Evolutionary conservation across 2,113 vertebrate species (phyloP).

Genomic region (Pteronura brasiliensis): DNA sequence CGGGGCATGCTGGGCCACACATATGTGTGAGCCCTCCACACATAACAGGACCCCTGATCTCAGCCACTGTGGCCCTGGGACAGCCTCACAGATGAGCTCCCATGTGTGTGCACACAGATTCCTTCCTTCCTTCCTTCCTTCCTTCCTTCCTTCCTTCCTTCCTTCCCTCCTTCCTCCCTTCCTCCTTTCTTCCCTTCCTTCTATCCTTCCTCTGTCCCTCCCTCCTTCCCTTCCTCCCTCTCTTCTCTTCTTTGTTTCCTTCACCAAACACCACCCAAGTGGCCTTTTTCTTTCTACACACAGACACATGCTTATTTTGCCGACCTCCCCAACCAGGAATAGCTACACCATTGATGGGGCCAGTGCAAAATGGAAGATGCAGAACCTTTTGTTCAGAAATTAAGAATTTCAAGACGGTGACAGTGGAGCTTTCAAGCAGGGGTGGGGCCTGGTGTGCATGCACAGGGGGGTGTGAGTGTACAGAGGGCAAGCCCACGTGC

Average conservation of each 20-base stretch:
- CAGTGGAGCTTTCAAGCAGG: background rate
- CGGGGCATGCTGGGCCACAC: background rate
- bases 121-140: background rate
- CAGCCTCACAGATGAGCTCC: background rate
- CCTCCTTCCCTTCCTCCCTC: no score
- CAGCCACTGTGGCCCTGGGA: background rate
- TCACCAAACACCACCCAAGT: background rate
- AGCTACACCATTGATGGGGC: background rate
- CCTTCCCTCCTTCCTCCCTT: background rate
- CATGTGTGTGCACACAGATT: background rate
- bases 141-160: background rate
- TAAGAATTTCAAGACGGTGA: background rate
- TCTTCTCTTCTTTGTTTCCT: background rate
- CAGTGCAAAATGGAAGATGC: background rate
- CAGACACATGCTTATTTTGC: constrained; percentile 3
- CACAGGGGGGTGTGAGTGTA: accelerated
- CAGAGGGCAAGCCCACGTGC: accelerated
- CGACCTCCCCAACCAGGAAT: background rate
- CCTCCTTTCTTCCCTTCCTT: background rate
- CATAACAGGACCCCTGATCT: background rate
- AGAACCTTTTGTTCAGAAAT: background rate
- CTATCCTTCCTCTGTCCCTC: background rate
- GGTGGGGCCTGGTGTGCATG: accelerated
- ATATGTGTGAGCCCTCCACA: background rate
- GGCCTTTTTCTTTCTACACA: background rate